Evolutionary conservation across 2,797 vertebrate species (phyloP).

Genomic region (Xiphorhynchus erythropygius): DNA sequence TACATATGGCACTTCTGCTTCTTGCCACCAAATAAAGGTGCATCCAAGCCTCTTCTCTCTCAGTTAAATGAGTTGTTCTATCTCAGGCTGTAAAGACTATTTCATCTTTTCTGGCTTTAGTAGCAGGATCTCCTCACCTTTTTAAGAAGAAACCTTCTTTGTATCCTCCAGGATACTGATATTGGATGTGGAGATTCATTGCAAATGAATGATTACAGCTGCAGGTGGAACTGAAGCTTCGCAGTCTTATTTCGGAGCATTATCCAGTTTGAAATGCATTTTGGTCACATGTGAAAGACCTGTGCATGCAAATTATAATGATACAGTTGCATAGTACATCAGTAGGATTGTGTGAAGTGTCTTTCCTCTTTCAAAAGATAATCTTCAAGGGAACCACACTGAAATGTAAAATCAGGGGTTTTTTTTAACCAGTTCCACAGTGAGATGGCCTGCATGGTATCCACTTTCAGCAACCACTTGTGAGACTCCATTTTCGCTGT

Average conservation of each 20-base stretch:
- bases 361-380: background rate
- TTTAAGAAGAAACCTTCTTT: background rate
- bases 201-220: background rate
- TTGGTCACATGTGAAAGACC: background rate
- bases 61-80: background rate
- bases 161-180: fast-evolving
- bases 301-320: background rate
- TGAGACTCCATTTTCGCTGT: background rate
- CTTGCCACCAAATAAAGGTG: background rate
- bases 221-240: background rate
- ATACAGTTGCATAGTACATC: background rate
- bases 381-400: background rate
- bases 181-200: background rate
- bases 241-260: background rate
- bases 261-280: background rate
- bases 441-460: background rate
- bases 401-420: background rate
- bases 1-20: background rate
- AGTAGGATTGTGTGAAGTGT: background rate
- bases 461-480: background rate
- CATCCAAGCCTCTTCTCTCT: background rate
- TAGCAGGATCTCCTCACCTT: background rate
- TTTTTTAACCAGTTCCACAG: background rate
- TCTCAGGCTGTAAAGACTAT: background rate
- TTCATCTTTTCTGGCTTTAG: background rate